Conservation (phyloP, 92 coral and sea anemone species). For the Chrysogorgia sp. region DNA sequence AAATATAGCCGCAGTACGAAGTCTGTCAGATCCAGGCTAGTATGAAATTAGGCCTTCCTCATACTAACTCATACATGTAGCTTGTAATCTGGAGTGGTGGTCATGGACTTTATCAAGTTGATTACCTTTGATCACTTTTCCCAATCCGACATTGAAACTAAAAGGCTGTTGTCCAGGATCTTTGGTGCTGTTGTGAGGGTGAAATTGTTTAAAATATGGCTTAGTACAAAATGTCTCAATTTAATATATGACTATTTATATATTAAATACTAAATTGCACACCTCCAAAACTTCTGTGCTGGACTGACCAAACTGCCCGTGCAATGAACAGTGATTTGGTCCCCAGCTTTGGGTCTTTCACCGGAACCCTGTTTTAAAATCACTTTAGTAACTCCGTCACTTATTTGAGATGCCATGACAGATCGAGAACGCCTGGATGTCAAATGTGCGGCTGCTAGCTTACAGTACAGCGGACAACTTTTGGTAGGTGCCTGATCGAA, state of each 20-base stretch:
- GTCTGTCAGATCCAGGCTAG: too few species aligned
- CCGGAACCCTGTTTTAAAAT: slow-evolving; percentile 49
- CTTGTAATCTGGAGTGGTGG: too few species aligned
- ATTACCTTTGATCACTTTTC: slow-evolving; percentile 62
- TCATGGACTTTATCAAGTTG: too few species aligned
- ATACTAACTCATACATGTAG: too few species aligned
- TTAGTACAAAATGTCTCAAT: neutral
- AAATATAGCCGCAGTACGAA: too few species aligned
- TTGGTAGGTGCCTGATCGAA: too few species aligned
- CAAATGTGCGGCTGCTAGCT: too few species aligned
- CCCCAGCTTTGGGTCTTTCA: slow-evolving; percentile 39
- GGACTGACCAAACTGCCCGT: slow-evolving; percentile 66
- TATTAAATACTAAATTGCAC: neutral
- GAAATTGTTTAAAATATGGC: neutral
- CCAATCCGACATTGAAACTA: slow-evolving; percentile 63
- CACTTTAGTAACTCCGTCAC: slow-evolving; percentile 49
- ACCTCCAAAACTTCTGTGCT: slow-evolving; percentile 69
- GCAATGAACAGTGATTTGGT: slow-evolving; percentile 57
- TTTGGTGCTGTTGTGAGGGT: slow-evolving; percentile 40
- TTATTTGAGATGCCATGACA: slow-evolving; percentile 25
- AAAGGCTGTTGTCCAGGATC: slow-evolving; percentile 71
- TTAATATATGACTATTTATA: neutral
- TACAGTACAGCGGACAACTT: too few species aligned
- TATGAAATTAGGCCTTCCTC: too few species aligned
- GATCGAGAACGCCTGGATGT: neutral